These are phyloP conservation scores for Phenganax marumi DNA, from an alignment of 92 coral and sea anemone species.

Conservation along the genomic window DNA sequence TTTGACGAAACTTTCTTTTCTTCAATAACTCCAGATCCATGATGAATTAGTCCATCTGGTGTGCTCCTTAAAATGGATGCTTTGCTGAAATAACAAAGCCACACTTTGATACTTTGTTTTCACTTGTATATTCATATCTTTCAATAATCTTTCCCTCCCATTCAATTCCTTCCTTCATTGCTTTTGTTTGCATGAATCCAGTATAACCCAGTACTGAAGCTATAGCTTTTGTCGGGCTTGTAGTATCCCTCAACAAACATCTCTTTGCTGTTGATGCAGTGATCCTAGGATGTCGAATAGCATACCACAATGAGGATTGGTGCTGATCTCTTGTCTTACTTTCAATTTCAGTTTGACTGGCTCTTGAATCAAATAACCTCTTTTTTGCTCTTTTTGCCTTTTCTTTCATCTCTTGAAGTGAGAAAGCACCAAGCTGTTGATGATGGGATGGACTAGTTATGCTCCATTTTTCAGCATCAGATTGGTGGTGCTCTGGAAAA, in stretches of 20 bases:
- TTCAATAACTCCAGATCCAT: background rate
- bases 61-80: constrained; percentile 29
- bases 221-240: constrained; percentile 18
- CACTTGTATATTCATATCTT: background rate
- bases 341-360: constrained; percentile 45
- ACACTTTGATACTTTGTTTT: constrained; percentile 10
- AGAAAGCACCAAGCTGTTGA: constrained; percentile 37
- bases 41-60: constrained; percentile 25
- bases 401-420: constrained; percentile 50
- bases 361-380: constrained; percentile 44
- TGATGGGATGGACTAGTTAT: constrained; percentile 31
- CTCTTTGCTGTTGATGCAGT: constrained; percentile 64
- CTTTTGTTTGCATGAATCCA: constrained; percentile 37
- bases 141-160: constrained; percentile 28
- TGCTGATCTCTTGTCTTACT: constrained; percentile 60
- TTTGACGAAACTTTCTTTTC: background rate
- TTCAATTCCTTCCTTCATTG: constrained; percentile 60
- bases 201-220: constrained; percentile 50
- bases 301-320: constrained; percentile 54
- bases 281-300: constrained; percentile 63
- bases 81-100: constrained; percentile 27
- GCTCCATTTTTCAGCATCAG: constrained; percentile 36
- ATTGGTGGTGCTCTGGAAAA: constrained; percentile 38
- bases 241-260: constrained; percentile 46
- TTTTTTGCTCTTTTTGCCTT: constrained; percentile 49